These are phyloP conservation scores for Trichogramma pretiosum DNA, from an alignment of 1,140 invertebrate genomes.

Conservation along the genomic window DNA sequence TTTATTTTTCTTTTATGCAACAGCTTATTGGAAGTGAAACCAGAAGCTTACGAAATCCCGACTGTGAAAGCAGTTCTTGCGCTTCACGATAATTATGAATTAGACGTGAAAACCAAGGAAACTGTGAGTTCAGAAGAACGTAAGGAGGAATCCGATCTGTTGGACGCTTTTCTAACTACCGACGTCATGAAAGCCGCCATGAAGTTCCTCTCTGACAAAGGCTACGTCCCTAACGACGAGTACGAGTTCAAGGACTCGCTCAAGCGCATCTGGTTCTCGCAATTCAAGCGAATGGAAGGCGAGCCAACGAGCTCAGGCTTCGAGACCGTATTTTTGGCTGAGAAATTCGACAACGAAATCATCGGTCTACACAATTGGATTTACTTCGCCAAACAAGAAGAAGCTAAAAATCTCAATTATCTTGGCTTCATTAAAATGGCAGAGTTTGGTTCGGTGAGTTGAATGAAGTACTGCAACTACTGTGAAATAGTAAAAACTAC, in stretches of 20 bases:
- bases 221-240: constrained; percentile 38
- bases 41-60: constrained; percentile 38
- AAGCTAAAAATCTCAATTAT: constrained; percentile 48
- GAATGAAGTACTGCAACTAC: too few species aligned
- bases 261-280: constrained; percentile 46
- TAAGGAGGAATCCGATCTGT: constrained; percentile 48
- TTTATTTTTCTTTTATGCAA: constrained; percentile 1
- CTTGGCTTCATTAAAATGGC: constrained; percentile 47
- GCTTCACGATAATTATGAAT: constrained; percentile 44
- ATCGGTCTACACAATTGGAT: constrained; percentile 57
- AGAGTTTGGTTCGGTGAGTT: constrained; percentile 42
- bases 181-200: constrained; percentile 51
- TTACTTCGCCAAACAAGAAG: constrained; percentile 49
- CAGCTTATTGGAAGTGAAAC: constrained; percentile 37
- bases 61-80: constrained; percentile 41
- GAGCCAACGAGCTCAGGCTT: constrained; percentile 50
- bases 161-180: constrained; percentile 52
- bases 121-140: constrained; percentile 47
- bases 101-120: constrained; percentile 48
- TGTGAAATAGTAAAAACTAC: too few species aligned
- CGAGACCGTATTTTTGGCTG: constrained; percentile 54
- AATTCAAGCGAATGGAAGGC: constrained; percentile 47
- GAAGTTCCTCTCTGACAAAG: constrained; percentile 49
- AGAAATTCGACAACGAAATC: constrained; percentile 48
- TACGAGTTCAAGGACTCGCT: constrained; percentile 46